Percentiles rank a stretch among this genome's conserved stretches.
phyloP scores from a whole-genome alignment of 2,797 vertebrate genomes.

The Allochrocebus solatus region DNA sequence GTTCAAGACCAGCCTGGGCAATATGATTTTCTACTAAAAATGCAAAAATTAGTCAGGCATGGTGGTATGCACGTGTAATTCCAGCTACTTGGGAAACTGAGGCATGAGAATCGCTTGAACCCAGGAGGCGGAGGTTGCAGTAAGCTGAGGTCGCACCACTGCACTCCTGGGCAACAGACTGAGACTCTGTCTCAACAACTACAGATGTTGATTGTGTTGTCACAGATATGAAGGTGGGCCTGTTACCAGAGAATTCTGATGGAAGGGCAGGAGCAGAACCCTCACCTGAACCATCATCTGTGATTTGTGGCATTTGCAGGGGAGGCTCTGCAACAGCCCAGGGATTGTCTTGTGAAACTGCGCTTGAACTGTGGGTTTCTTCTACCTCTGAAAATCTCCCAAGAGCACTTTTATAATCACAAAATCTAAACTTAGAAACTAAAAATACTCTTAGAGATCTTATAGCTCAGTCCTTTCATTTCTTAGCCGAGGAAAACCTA shows the following conservation, averaged over 20 bases:
- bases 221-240: background rate
- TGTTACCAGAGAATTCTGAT: conserved; percentile 19
- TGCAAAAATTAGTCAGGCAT: too few relatives aligned
- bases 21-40: too few relatives aligned
- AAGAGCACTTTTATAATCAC: background rate
- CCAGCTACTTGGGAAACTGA: too few relatives aligned
- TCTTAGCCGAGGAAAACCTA: conserved; percentile 47
- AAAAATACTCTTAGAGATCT: background rate
- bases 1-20: too few relatives aligned
- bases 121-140: too few relatives aligned
- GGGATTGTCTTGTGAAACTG: background rate
- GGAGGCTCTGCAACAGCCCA: background rate
- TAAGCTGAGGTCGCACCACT: too few relatives aligned
- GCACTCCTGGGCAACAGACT: background rate
- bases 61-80: too few relatives aligned
- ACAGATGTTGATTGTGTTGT: background rate
- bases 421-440: conserved; percentile 29
- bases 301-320: background rate
- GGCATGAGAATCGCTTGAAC: too few relatives aligned
- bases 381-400: conserved; percentile 18
- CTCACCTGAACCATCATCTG: background rate
- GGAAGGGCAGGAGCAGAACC: background rate
- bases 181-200: background rate
- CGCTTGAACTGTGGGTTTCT: conserved; percentile 15
- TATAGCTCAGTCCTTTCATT: conserved; percentile 8